phyloP scores from a whole-genome alignment of 1,140 invertebrate genomes.

The Camponotus floridanus region DNA sequence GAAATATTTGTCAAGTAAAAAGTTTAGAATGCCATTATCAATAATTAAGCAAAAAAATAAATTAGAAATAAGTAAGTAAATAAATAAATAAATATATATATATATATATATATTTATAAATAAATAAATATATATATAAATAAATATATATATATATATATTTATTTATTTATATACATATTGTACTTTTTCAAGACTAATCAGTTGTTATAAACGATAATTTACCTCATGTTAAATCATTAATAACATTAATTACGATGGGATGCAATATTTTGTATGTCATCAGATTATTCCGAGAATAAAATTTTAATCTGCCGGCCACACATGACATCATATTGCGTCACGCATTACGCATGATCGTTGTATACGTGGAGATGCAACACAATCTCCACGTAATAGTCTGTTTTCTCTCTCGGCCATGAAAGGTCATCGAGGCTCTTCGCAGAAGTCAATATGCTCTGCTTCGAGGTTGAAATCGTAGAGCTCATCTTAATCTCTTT shows the following conservation, averaged over 20 bases:
- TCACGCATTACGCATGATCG: constrained; percentile 53
- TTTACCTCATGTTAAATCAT: constrained; percentile 12
- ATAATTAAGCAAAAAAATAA: too few species aligned
- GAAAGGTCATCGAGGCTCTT: constrained; percentile 38
- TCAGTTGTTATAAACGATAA: background rate
- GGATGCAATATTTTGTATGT: background rate
- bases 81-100: background rate
- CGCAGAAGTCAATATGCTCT: constrained; percentile 34
- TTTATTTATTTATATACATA: background rate
- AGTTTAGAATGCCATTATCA: too few species aligned
- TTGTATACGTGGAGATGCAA: constrained; percentile 19
- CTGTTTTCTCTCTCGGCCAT: constrained; percentile 42
- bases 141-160: too few species aligned
- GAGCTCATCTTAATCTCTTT: background rate
- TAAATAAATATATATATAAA: background rate
- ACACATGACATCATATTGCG: constrained; percentile 13
- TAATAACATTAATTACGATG: background rate
- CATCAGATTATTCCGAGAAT: constrained; percentile 18
- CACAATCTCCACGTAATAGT: constrained; percentile 10
- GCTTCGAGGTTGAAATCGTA: background rate
- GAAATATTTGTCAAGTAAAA: background rate
- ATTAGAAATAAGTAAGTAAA: too few species aligned
- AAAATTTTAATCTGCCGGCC: constrained; percentile 20
- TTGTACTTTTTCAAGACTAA: background rate
- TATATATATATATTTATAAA: background rate